Evolutionary conservation across 2,113 vertebrate genomes (phyloP), one percentile per base, ranked within the genome.

Genomic region (Acanthisitta chloris): DNA sequence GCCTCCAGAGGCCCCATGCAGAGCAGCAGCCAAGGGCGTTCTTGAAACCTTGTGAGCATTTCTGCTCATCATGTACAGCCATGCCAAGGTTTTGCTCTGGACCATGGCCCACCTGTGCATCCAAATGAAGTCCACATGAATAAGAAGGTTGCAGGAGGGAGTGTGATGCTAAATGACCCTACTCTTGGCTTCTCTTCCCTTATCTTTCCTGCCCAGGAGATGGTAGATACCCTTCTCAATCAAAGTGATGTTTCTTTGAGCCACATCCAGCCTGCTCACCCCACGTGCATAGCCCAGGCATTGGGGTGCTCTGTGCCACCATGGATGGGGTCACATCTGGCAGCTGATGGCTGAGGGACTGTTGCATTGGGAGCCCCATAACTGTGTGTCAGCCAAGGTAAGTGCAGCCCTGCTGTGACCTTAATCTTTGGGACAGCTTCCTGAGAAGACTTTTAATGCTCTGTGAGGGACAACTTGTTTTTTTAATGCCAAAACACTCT

Each of bases 281-380:
- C 52, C 40, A 5, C 0, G 0, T 43, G 43, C 25, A 9, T 6
- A 69, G 26, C 59, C 36, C 55, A 21, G 46, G 14, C 6, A 6
- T 21, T 0, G 0, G 20, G 54, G 16, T 13, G 28, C 42, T 86
- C 46, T 12, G 17, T 51, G 6, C 8, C 17, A 6, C 57, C 3
- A 0, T 3, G 48, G 15, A 10, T 36, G 62, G 36, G 29, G 40
- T 55, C 48, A 42, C 6, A 0, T 8, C 59, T 76, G 48, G 36
- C 51, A 73, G 58, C 31, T 46, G 54, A 46, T 34, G 72, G 29
- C 36, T 16, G 18, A 77, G 72, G 24, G 6, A 7, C 8, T 1
- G 12, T 5, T 24, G 31, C 8, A 3, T 8, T 70, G 45, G 48
- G 19, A 87, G n/a, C 10, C 33, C 21, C 45, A 14, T 0, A 23